phyloP scores from a whole-genome alignment of 2,797 vertebrate genomes.

The Peromyscus attwateri region DNA sequence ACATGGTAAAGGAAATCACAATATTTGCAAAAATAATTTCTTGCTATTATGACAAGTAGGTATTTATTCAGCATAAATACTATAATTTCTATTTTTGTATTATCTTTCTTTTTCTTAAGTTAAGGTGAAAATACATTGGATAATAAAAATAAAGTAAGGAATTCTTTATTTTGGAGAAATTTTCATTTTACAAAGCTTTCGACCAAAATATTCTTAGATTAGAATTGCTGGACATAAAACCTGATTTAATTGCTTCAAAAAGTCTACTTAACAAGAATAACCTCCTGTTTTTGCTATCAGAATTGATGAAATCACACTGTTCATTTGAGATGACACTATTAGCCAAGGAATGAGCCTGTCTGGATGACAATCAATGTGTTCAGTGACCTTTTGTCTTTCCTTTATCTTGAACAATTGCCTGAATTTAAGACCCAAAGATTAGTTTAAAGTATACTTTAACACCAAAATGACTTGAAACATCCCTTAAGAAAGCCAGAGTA shows the following conservation, averaged over 20 bases:
- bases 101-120: conserved; percentile 79
- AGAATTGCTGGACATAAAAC: conserved; percentile 64
- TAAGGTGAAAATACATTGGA: conserved; percentile 81
- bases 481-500: conserved; percentile 49
- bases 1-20: conserved; percentile 72
- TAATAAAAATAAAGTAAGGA: conserved; percentile 75
- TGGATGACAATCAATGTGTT: conserved; percentile 67
- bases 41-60: conserved; percentile 62
- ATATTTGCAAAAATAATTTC: conserved; percentile 80
- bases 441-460: conserved; percentile 44
- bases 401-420: conserved; percentile 55
- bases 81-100: conserved; percentile 79
- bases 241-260: conserved; percentile 44
- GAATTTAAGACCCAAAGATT: conserved; percentile 60
- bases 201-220: conserved; percentile 65
- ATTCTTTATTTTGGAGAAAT: conserved; percentile 72
- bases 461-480: conserved; percentile 39
- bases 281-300: background rate
- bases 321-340: conserved; percentile 70
- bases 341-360: conserved; percentile 53
- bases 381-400: conserved; percentile 73
- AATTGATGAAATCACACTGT: conserved; percentile 74
- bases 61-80: conserved; percentile 76
- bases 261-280: conserved; percentile 77
- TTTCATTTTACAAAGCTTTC: conserved; percentile 70